These are phyloP conservation scores for Euzetes globulus DNA, from an alignment of 2,888 invertebrate species.

Conservation along the genomic window DNA sequence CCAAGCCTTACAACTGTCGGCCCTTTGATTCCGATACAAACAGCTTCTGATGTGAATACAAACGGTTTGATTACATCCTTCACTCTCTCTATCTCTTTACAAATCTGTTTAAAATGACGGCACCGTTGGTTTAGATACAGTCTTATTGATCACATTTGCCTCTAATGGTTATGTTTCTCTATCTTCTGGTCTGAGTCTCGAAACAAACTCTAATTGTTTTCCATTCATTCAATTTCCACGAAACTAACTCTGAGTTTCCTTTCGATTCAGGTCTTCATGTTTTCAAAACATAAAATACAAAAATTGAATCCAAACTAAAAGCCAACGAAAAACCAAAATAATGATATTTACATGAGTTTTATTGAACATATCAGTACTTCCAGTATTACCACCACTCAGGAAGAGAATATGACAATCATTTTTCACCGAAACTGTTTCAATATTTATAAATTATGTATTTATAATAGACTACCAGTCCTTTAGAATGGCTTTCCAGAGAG, in stretches of 20 bases:
- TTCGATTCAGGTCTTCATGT: neutral
- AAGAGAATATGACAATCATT: neutral
- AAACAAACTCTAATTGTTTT: neutral
- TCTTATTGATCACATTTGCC: neutral
- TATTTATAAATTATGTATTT: constrained; percentile 1
- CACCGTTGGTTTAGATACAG: neutral
- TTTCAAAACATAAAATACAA: neutral
- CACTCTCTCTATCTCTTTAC: neutral
- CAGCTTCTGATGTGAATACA: constrained; percentile 10
- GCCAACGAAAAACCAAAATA: too few relatives aligned
- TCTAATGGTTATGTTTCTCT: neutral
- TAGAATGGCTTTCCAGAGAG: neutral
- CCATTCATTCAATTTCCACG: neutral
- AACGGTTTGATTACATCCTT: neutral
- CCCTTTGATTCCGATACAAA: neutral
- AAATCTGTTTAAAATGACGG: neutral
- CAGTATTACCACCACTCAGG: neutral
- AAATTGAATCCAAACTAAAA: constrained; percentile 10
- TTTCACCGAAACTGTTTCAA: neutral
- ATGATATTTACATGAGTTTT: neutral
- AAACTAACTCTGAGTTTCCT: neutral
- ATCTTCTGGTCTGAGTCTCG: neutral
- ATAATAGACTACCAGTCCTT: constrained; percentile 7
- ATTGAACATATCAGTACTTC: neutral
- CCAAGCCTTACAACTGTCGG: neutral